Evolutionary conservation across 2,888 invertebrate genomes (phyloP).

Genomic region (Lepidocyrtoides sp.): DNA sequence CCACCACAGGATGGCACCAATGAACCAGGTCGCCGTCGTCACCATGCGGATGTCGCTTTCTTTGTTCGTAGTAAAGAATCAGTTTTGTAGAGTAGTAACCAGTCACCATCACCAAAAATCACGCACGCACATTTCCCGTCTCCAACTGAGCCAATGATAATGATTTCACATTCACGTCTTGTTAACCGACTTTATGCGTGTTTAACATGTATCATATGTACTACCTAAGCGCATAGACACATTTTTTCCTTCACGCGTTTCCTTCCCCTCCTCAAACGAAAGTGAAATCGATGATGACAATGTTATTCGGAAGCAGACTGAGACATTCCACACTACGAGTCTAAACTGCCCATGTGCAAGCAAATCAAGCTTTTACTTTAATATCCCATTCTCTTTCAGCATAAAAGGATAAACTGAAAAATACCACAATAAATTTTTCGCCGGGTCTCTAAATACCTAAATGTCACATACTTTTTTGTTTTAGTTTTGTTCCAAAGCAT

Average conservation of each 20-base stretch:
- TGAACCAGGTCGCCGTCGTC: slow-evolving; percentile 55
- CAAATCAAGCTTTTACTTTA: too few relatives aligned
- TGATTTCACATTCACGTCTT: too few relatives aligned
- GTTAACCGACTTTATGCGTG: neutral
- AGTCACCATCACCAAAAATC: neutral
- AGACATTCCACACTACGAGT: too few relatives aligned
- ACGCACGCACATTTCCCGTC: slow-evolving; percentile 23
- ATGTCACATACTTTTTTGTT: too few relatives aligned
- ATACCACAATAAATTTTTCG: too few relatives aligned
- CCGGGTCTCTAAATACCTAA: too few relatives aligned
- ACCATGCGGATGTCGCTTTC: slow-evolving; percentile 12
- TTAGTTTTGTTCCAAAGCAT: neutral
- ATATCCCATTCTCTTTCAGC: too few relatives aligned
- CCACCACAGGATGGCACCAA: slow-evolving; percentile 35
- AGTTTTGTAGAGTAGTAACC: neutral
- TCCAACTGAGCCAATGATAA: too few relatives aligned
- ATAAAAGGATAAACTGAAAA: too few relatives aligned
- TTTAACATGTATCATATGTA: neutral
- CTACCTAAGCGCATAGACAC: neutral
- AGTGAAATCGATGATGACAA: slow-evolving; percentile 48
- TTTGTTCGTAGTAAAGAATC: neutral
- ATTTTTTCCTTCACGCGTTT: neutral
- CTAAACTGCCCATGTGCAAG: too few relatives aligned
- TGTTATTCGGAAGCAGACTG: too few relatives aligned
- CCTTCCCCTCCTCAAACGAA: neutral